phyloP scores from a whole-genome alignment of 2,888 invertebrate genomes.

The Willowsia nigromaculata region DNA sequence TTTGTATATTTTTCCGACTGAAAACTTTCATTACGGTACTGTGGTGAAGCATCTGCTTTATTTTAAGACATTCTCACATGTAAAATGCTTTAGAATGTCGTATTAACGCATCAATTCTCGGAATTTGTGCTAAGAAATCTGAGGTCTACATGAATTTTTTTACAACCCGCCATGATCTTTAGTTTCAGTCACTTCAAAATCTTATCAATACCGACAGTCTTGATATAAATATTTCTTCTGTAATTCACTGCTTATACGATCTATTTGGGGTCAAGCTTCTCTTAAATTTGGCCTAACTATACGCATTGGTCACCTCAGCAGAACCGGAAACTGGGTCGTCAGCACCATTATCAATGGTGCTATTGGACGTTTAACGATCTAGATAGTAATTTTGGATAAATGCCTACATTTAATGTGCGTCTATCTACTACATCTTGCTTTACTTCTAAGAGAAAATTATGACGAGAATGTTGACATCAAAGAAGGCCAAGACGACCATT shows the following conservation, averaged over 20 bases:
- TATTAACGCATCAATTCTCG: no score
- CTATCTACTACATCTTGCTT: neutral
- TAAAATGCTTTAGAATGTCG: no score
- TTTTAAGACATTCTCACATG: no score
- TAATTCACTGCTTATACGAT: neutral
- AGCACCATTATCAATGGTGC: neutral
- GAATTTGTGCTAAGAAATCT: no score
- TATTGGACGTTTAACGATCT: neutral
- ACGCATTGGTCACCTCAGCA: neutral
- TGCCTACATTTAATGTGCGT: constrained; percentile 54
- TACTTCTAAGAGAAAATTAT: neutral
- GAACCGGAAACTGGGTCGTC: constrained; percentile 52
- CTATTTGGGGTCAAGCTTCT: neutral
- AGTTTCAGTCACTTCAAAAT: no score
- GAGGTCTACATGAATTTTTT: no score
- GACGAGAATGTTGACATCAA: neutral
- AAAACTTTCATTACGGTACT: no score
- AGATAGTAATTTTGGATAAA: constrained; percentile 61
- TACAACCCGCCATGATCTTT: no score
- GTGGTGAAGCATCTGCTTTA: no score
- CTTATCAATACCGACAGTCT: no score
- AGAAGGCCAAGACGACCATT: constrained; percentile 34
- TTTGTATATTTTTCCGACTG: no score
- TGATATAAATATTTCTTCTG: neutral
- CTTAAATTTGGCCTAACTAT: neutral